These are phyloP conservation scores for Notothenia rossii DNA, from an alignment of 2,113 vertebrate species.

Conservation along the genomic window DNA sequence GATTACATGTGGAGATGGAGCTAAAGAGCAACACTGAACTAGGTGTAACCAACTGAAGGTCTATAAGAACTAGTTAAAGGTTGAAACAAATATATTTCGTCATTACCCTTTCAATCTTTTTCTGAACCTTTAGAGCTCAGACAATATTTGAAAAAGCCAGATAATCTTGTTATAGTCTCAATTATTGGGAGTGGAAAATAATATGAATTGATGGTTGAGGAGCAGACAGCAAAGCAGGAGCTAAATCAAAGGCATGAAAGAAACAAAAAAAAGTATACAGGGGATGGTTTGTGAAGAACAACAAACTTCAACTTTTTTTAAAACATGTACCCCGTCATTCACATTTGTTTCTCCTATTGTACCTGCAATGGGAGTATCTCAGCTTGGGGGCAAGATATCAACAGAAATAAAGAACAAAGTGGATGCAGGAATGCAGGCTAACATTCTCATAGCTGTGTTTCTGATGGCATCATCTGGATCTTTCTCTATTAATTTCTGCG, in stretches of 20 bases:
- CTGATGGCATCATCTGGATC: not conserved
- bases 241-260: not conserved
- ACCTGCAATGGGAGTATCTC: not conserved
- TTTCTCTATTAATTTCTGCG: not conserved
- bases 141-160: not conserved
- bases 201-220: not conserved
- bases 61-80: not conserved
- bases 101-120: not conserved
- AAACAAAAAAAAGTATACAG: not conserved
- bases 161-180: not conserved
- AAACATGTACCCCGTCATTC: not conserved
- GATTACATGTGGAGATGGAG: conserved; percentile 13
- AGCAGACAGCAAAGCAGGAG: not conserved
- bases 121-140: not conserved
- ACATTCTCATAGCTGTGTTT: not conserved
- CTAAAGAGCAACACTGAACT: not conserved
- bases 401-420: conserved; percentile 15
- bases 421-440: too few species aligned
- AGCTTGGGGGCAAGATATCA: not conserved
- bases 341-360: not conserved
- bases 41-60: not conserved
- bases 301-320: not conserved
- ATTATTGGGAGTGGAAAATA: not conserved
- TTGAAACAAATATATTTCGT: conserved; percentile 6
- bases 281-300: not conserved